phyloP scores from a whole-genome alignment of 2,888 invertebrate genomes.

The Lobophora halterata region DNA sequence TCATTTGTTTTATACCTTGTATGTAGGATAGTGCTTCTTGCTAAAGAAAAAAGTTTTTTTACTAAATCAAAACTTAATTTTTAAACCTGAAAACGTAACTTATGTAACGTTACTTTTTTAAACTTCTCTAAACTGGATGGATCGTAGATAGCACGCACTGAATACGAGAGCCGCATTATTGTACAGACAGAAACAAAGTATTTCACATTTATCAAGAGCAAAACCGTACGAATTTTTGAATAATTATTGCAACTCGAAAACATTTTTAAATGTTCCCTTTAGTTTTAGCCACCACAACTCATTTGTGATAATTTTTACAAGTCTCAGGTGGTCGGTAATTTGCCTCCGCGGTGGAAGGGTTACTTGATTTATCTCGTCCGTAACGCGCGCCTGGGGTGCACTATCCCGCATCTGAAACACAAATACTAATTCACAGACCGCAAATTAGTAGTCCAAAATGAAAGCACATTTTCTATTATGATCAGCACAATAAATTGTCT shows the following conservation, averaged over 20 bases:
- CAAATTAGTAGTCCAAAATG: constrained; percentile 45
- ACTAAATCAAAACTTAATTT: too few relatives aligned
- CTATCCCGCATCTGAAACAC: constrained; percentile 55
- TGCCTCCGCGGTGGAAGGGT: constrained; percentile 70
- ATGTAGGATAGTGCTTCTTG: constrained; percentile 9
- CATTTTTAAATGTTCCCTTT: constrained; percentile 32
- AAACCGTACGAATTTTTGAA: too few relatives aligned
- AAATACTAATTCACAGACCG: constrained; percentile 61
- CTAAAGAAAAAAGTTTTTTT: constrained; percentile 10
- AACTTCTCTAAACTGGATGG: too few relatives aligned
- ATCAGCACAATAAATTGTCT: constrained; percentile 34
- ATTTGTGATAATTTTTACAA: constrained; percentile 69
- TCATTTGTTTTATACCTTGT: constrained; percentile 11
- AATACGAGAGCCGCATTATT: too few relatives aligned
- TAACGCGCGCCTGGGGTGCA: constrained; percentile 68
- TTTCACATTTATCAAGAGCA: too few relatives aligned
- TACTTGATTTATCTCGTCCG: constrained; percentile 69
- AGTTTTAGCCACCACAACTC: constrained; percentile 35
- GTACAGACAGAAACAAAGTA: constrained; percentile 1
- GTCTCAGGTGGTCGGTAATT: constrained; percentile 79
- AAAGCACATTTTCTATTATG: constrained; percentile 34
- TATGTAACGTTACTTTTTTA: too few relatives aligned
- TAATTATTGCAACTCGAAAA: not conserved
- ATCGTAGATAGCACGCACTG: too few relatives aligned
- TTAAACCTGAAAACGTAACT: too few relatives aligned